Evolutionary conservation across 1,140 invertebrate genomes (phyloP).

Genomic region (Diploscapter pachys): DNA sequence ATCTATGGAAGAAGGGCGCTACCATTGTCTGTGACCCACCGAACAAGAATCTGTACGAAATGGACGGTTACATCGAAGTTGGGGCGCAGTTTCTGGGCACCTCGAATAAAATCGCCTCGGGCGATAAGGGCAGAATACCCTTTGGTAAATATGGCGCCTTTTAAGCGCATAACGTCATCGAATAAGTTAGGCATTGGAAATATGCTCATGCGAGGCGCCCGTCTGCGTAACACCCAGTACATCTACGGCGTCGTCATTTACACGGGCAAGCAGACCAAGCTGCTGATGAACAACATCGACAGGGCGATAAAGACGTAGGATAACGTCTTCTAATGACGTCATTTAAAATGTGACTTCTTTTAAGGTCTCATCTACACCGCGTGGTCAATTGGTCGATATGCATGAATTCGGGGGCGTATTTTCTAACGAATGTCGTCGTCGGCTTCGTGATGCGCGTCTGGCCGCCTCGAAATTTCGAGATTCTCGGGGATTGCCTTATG

Average conservation of each 20-base stretch:
- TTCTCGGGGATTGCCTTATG: too few relatives aligned
- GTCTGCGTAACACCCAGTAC: slow-evolving; percentile 42
- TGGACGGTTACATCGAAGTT: slow-evolving; percentile 1
- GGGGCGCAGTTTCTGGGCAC: too few relatives aligned
- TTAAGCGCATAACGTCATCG: neutral
- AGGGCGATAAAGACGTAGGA: slow-evolving; percentile 3
- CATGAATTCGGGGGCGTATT: too few relatives aligned
- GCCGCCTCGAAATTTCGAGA: too few relatives aligned
- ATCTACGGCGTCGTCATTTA: slow-evolving; percentile 30
- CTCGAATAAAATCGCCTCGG: too few relatives aligned
- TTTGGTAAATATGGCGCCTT: neutral
- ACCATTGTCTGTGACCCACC: slow-evolving; percentile 9
- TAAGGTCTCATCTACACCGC: too few relatives aligned
- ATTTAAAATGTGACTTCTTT: too few relatives aligned
- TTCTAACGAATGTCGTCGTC: too few relatives aligned
- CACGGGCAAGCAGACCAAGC: slow-evolving; percentile 32
- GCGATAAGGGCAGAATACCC: neutral
- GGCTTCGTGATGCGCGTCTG: too few relatives aligned
- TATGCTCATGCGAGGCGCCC: slow-evolving; percentile 38
- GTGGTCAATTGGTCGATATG: too few relatives aligned
- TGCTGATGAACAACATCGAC: slow-evolving; percentile 19
- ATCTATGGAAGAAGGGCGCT: slow-evolving; percentile 1
- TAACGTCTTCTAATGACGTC: too few relatives aligned
- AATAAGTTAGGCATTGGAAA: neutral
- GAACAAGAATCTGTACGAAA: slow-evolving; percentile 14